These are phyloP conservation scores for Gambelia wislizenii DNA, from an alignment of 2,797 vertebrate species.

Conservation along the genomic window DNA sequence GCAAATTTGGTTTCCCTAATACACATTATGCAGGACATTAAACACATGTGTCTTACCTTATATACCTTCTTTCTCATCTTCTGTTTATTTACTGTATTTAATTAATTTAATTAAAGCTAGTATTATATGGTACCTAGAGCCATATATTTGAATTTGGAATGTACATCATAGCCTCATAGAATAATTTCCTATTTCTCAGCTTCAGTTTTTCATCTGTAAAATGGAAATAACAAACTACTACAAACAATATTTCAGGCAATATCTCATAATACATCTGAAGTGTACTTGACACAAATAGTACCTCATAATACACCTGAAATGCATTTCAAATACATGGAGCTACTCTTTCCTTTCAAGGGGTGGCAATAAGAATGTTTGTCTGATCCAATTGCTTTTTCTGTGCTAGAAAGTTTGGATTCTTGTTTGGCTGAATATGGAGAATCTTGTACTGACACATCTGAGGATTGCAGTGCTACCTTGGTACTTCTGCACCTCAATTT, in stretches of 20 bases:
- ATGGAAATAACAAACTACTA: background rate
- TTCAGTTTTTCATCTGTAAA: background rate
- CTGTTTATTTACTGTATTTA: background rate
- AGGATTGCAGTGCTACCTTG: background rate
- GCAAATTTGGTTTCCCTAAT: conserved; percentile 10
- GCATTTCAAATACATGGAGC: too few relatives aligned
- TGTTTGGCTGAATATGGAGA: too few relatives aligned
- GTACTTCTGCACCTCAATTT: background rate
- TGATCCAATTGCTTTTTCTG: background rate
- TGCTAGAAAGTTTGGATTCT: background rate
- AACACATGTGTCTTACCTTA: background rate
- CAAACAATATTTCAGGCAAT: background rate
- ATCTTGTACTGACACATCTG: too few relatives aligned
- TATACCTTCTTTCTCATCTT: background rate
- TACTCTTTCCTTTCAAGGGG: background rate
- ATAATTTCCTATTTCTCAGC: background rate
- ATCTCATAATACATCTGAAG: background rate
- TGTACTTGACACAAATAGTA: background rate
- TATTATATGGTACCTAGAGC: background rate
- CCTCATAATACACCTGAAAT: background rate
- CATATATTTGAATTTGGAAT: conserved; percentile 8
- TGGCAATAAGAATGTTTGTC: background rate
- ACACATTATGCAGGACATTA: background rate
- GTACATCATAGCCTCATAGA: background rate
- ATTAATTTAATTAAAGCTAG: background rate